A percentile compares a stretch with the other conserved stretches of the same genome.
Conservation (phyloP, 2,888 invertebrate species). For the Deilephila elpenor region DNA sequence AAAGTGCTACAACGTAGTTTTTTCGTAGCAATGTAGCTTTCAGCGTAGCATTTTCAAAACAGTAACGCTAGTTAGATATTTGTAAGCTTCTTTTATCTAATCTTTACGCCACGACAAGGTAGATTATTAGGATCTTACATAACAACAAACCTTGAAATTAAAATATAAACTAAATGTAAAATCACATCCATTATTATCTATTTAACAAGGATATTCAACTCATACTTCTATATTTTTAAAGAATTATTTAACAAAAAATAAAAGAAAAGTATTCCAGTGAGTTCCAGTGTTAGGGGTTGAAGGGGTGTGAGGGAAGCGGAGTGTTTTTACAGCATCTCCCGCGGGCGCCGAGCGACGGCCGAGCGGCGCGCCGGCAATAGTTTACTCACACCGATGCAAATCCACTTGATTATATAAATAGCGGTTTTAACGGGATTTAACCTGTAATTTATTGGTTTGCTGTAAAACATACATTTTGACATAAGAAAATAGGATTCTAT, state of each 20-base stretch:
- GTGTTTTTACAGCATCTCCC: constrained; percentile 58
- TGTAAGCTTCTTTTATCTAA: too few species aligned
- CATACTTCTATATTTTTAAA: too few species aligned
- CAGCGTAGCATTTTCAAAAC: background rate
- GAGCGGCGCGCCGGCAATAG: background rate
- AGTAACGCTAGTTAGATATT: too few species aligned
- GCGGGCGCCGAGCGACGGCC: background rate
- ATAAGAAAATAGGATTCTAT: too few species aligned
- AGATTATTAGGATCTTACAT: too few species aligned
- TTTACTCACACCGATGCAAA: constrained; percentile 38
- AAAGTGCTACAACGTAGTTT: background rate
- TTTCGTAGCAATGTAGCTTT: background rate
- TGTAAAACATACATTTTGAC: background rate
- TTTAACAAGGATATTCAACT: too few species aligned
- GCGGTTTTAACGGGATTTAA: constrained; percentile 33
- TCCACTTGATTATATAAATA: constrained; percentile 30
- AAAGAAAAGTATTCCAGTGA: constrained; percentile 30
- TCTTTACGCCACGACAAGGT: too few species aligned
- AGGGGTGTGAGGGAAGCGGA: constrained; percentile 37
- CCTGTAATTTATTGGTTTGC: constrained; percentile 29
- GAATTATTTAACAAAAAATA: too few species aligned
- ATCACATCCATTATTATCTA: too few species aligned
- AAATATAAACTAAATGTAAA: too few species aligned
- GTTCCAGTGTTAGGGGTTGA: constrained; percentile 45
- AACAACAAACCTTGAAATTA: too few species aligned